phyloP scores from a whole-genome alignment of 2,113 vertebrate genomes.

The Hippocampus zosterae region DNA sequence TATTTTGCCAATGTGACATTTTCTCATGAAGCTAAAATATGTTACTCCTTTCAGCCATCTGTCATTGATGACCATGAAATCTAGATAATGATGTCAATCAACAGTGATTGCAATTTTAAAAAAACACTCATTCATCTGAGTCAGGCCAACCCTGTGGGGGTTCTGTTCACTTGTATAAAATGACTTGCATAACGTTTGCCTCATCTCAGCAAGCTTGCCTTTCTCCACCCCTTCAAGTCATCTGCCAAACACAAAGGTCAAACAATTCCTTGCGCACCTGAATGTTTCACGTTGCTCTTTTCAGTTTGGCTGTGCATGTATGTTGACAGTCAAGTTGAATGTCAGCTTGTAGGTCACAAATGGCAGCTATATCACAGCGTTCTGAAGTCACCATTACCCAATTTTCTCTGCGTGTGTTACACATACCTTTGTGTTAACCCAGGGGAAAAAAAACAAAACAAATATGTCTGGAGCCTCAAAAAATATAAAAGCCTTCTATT shows the following conservation, averaged over 20 bases:
- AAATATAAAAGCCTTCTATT: too few relatives aligned
- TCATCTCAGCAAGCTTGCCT: conserved; percentile 50
- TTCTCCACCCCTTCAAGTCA: conserved; percentile 51
- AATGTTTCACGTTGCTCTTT: conserved; percentile 54
- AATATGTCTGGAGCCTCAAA: too few relatives aligned
- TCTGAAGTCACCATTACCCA: conserved; percentile 49
- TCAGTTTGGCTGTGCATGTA: conserved; percentile 12
- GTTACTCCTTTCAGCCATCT: too few relatives aligned
- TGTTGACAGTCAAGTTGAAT: conserved; percentile 43
- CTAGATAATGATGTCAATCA: too few relatives aligned
- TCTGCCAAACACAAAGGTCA: conserved; percentile 61
- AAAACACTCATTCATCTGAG: too few relatives aligned
- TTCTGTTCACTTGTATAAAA: conserved; percentile 19
- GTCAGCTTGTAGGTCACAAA: conserved; percentile 54
- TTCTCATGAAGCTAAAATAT: too few relatives aligned
- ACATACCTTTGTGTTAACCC: background rate
- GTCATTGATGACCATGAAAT: too few relatives aligned
- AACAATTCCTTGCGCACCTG: conserved; percentile 61
- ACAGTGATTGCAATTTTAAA: too few relatives aligned
- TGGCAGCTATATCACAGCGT: conserved; percentile 36
- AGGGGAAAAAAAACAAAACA: too few relatives aligned
- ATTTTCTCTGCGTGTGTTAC: conserved; percentile 9
- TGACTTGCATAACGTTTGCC: conserved; percentile 45
- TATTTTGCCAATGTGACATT: too few relatives aligned
- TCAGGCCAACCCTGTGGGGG: too few relatives aligned